These are phyloP conservation scores for Byasa hedistus DNA, from an alignment of 2,888 invertebrate species.

Conservation along the genomic window DNA sequence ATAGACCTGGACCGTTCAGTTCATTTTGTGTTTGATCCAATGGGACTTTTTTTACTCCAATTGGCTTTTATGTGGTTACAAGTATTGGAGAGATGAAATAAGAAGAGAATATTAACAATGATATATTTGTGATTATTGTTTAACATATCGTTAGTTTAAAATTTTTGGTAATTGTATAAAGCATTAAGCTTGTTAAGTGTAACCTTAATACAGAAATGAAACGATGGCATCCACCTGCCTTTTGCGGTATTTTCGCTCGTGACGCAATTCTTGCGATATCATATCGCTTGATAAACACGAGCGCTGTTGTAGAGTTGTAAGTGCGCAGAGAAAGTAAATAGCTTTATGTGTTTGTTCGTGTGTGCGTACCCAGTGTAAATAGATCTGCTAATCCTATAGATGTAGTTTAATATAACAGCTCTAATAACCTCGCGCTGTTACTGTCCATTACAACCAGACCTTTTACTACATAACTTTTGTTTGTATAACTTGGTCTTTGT, in stretches of 20 bases:
- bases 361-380: conserved; percentile 14
- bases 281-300: conserved; percentile 25
- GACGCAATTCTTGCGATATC: conserved; percentile 25
- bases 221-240: not conserved
- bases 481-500: not conserved
- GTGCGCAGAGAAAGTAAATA: conserved; percentile 30
- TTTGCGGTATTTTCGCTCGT: conserved; percentile 19
- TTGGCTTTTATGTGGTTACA: too few species aligned
- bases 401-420: conserved; percentile 1
- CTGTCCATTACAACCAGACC: conserved; percentile 9
- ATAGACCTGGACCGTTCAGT: too few species aligned
- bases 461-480: not conserved
- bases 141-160: too few species aligned
- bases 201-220: too few species aligned
- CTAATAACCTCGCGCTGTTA: not conserved
- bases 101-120: too few species aligned
- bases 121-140: too few species aligned
- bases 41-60: too few species aligned
- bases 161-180: too few species aligned
- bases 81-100: too few species aligned
- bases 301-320: conserved; percentile 3
- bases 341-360: not conserved
- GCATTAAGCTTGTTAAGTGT: too few species aligned
- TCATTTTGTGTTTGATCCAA: too few species aligned
- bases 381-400: conserved; percentile 7